phyloP scores from a whole-genome alignment of 2,113 vertebrate genomes.

The Chionomys nivalis region DNA sequence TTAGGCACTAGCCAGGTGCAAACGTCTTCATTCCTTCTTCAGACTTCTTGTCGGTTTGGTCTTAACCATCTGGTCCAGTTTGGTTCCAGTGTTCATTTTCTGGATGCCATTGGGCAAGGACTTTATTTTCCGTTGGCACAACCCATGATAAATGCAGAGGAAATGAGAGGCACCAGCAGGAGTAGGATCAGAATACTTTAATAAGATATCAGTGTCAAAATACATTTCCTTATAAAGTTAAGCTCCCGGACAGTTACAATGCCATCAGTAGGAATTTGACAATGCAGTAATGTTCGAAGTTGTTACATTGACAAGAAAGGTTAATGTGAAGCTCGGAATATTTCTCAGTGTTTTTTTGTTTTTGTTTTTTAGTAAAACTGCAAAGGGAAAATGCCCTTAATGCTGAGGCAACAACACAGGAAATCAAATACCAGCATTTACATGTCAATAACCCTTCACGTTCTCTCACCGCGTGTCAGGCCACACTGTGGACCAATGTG shows the following conservation, averaged over 20 bases:
- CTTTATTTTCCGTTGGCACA: slow-evolving; percentile 78
- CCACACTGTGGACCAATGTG: slow-evolving; percentile 48
- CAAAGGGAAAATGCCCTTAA: slow-evolving; percentile 87
- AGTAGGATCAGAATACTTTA: slow-evolving; percentile 97
- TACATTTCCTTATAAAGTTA: slow-evolving; percentile 96
- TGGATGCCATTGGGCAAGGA: slow-evolving; percentile 81
- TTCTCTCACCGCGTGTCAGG: slow-evolving; percentile 73
- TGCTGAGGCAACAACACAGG: slow-evolving; percentile 85
- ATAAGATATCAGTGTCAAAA: slow-evolving; percentile 99
- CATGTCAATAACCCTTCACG: slow-evolving; percentile 87
- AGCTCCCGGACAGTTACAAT: slow-evolving; percentile 93
- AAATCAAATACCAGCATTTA: slow-evolving; percentile 80
- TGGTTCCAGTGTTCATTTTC: slow-evolving; percentile 80
- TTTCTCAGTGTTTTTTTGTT: slow-evolving; percentile 83
- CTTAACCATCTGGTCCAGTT: slow-evolving; percentile 71
- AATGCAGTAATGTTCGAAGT: slow-evolving; percentile 89
- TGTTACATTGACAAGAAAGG: slow-evolving; percentile 88
- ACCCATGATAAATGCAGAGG: slow-evolving; percentile 77
- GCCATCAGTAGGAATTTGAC: slow-evolving; percentile 91
- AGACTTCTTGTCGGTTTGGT: not conserved
- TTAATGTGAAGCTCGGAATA: slow-evolving; percentile 90
- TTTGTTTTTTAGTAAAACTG: slow-evolving; percentile 87
- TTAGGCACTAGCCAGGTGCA: not conserved
- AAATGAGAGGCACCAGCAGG: slow-evolving; percentile 83
- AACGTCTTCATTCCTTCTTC: not conserved